These are phyloP conservation scores for Cabera pusaria DNA, from an alignment of 2,888 invertebrate genomes.

Conservation along the genomic window DNA sequence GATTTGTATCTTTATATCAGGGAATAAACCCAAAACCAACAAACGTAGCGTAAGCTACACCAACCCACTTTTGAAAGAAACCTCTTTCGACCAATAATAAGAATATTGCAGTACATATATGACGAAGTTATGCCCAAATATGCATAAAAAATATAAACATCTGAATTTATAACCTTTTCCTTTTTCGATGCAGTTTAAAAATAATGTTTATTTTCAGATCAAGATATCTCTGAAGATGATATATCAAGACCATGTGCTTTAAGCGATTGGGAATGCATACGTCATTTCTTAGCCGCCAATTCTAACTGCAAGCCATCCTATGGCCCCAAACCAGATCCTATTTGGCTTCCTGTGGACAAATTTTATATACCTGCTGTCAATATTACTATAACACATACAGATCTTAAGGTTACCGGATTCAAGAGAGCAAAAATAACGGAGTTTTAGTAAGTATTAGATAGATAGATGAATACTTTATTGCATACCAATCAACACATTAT, in stretches of 20 bases:
- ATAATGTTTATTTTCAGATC: too few species aligned
- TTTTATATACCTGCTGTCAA: conserved; percentile 29
- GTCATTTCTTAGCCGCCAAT: conserved; percentile 28
- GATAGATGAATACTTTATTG: neutral
- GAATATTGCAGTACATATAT: too few species aligned
- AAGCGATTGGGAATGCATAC: conserved; percentile 34
- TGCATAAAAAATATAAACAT: too few species aligned
- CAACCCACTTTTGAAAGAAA: too few species aligned
- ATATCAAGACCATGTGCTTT: conserved; percentile 31
- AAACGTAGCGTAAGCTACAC: too few species aligned
- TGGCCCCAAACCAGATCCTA: conserved; percentile 27
- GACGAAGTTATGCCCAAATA: too few species aligned
- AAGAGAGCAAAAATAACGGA: conserved; percentile 39
- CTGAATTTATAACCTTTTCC: too few species aligned
- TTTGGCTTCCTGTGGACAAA: conserved; percentile 5
- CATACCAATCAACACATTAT: too few species aligned
- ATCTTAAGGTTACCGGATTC: conserved; percentile 33
- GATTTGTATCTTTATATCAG: too few species aligned
- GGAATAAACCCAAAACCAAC: too few species aligned
- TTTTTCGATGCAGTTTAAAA: too few species aligned
- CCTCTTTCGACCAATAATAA: too few species aligned
- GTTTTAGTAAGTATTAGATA: conserved; percentile 40
- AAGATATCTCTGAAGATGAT: conserved; percentile 1
- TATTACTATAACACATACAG: conserved; percentile 26
- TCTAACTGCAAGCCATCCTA: conserved; percentile 27